These are phyloP conservation scores for Thalassophryne amazonica DNA, from an alignment of 2,797 vertebrate species.

Conservation along the genomic window DNA sequence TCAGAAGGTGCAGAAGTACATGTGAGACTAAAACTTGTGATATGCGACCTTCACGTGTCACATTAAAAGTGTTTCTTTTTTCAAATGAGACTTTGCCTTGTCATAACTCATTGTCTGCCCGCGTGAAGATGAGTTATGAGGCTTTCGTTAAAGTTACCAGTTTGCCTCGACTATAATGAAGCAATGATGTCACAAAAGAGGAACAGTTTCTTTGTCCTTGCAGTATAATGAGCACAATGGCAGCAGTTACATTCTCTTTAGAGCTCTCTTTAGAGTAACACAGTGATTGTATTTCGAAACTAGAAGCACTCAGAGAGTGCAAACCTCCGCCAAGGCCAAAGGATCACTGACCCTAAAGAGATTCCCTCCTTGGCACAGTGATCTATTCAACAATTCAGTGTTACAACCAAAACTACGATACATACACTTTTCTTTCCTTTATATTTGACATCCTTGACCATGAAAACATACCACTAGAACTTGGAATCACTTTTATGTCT, in stretches of 20 bases:
- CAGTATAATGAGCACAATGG: neutral
- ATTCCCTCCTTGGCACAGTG: too few relatives aligned
- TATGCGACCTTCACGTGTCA: slow-evolving; percentile 25
- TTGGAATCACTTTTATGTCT: too few relatives aligned
- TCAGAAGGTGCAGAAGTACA: slow-evolving; percentile 15
- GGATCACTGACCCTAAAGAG: too few relatives aligned
- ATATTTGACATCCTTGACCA: too few relatives aligned
- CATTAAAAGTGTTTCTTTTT: slow-evolving; percentile 16
- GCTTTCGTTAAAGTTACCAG: slow-evolving; percentile 1
- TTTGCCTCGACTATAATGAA: neutral
- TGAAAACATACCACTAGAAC: too few relatives aligned
- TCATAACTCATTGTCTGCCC: slow-evolving; percentile 33
- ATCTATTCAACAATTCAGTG: too few relatives aligned
- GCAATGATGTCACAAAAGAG: slow-evolving; percentile 4
- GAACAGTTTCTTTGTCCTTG: neutral
- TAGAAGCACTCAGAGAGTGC: too few relatives aligned
- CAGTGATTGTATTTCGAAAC: too few relatives aligned
- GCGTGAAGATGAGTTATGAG: slow-evolving; percentile 8
- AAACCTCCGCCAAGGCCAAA: too few relatives aligned
- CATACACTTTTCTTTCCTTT: too few relatives aligned
- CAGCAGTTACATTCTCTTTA: neutral
- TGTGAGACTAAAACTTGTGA: slow-evolving; percentile 13
- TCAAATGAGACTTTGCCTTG: slow-evolving; percentile 8
- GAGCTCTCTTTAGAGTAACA: too few relatives aligned
- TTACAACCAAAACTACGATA: too few relatives aligned